These are phyloP conservation scores for Coracopsis vasa DNA, from an alignment of 2,113 vertebrate species.

Conservation along the genomic window DNA sequence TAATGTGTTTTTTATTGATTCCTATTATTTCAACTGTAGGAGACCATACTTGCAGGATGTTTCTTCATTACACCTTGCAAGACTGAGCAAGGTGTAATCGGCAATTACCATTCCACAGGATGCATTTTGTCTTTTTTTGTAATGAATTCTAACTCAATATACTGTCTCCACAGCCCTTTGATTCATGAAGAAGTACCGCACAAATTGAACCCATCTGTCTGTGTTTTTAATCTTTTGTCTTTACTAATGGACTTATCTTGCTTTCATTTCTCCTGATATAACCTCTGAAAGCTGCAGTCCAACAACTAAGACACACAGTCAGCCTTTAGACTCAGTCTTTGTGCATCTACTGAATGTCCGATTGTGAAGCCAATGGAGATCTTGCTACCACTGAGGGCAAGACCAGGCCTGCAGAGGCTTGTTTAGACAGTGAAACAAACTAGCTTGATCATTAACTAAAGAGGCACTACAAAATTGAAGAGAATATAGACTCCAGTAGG, in stretches of 20 bases:
- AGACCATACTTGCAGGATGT: background rate
- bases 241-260: background rate
- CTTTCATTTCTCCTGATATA: background rate
- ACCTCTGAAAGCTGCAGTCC: background rate
- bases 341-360: background rate
- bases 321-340: background rate
- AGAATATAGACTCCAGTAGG: background rate
- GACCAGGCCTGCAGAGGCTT: background rate
- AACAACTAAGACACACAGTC: background rate
- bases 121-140: background rate
- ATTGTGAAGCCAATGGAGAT: background rate
- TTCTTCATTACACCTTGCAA: background rate
- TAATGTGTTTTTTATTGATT: background rate
- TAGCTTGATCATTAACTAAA: background rate
- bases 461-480: background rate
- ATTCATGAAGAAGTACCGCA: background rate
- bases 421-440: background rate
- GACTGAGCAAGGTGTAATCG: background rate
- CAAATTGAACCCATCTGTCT: background rate
- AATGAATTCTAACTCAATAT: background rate
- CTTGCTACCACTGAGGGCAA: background rate
- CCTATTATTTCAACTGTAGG: background rate
- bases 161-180: background rate
- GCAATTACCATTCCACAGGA: background rate
- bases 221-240: background rate